Percentiles rank a stretch among this genome's conserved stretches.
Conservation (phyloP, 1,140 invertebrate species). For the Atta colombica region DNA sequence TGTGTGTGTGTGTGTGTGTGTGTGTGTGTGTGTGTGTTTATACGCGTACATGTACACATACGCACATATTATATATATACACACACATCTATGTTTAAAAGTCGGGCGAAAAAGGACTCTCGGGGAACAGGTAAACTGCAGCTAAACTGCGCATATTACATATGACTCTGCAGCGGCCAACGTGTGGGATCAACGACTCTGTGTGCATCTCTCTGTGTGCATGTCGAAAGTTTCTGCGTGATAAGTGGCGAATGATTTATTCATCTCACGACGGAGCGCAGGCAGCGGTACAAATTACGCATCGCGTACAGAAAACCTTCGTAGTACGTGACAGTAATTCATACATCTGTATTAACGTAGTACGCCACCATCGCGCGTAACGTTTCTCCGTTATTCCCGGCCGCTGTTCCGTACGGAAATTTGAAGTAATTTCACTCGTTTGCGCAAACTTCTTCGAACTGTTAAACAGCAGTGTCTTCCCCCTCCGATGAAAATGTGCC, state of each 20-base stretch:
- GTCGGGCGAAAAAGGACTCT: slow-evolving; percentile 54
- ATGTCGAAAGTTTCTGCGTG: slow-evolving; percentile 71
- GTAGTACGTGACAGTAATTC: slow-evolving; percentile 76
- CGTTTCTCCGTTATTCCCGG: not conserved
- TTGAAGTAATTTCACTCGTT: slow-evolving; percentile 57
- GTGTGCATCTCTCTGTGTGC: not conserved
- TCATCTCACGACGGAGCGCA: slow-evolving; percentile 73
- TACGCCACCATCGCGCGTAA: not conserved
- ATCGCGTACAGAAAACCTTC: slow-evolving; percentile 76
- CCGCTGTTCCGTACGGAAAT: slow-evolving; percentile 40
- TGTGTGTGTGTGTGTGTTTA: no score
- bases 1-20: no score
- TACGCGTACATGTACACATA: not conserved
- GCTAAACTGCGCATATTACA: slow-evolving; percentile 60
- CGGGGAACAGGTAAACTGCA: slow-evolving; percentile 54
- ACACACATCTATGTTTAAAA: slow-evolving; percentile 37
- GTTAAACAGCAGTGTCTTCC: not conserved
- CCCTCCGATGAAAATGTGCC: not conserved
- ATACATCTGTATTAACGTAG: slow-evolving; percentile 75
- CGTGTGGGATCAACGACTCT: slow-evolving; percentile 35
- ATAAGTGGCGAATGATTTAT: slow-evolving; percentile 77
- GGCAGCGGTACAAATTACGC: slow-evolving; percentile 77
- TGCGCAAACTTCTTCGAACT: slow-evolving; percentile 59
- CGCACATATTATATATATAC: not conserved
- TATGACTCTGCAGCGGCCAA: slow-evolving; percentile 41